Evolutionary conservation across 2,888 invertebrate species (phyloP), one percentile per base, ranked within the genome.

Genomic region (Agrochola circellaris): DNA sequence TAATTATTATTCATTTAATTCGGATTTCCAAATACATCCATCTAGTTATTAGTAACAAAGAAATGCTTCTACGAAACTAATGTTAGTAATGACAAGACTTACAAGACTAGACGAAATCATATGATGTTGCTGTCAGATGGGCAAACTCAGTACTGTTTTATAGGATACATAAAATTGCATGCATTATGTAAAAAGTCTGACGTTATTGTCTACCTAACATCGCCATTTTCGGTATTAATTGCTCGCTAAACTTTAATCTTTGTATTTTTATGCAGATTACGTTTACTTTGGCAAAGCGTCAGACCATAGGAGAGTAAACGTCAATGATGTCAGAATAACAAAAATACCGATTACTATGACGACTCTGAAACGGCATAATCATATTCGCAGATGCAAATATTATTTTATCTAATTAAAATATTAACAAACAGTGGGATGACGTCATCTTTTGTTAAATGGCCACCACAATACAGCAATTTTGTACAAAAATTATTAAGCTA

Each of bases 261-360:
- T 66, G 51, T 66, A n/a, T 17, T 60, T 73, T 65, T 73, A 67
- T 67, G 66, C 62, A 68, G 34, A 62, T 54, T n/a, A 2, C 13
- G 38, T 75, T 75, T 62, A 56, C 38, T 77, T 68, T 56, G 45
- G 2, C 48, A 48, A 68, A 56, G 66, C 78, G 77, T 61, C 58
- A 76, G 54, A 61, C 45, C 48, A 42, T 78, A 70, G 11, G 54
- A 71, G 56, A 38, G 54, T 54, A 60, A 78, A 70, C 65, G 58
- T 34, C 13, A 13, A 56, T 56, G 56, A 56, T 11, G 15, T 20
- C 34, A 56, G n/a, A n/a, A 56, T 61, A 7, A n/a, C 11, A 45
- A 45, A 67, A 67, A 54, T 66, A 1, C 34, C 20, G 54, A 17
- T 56, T 30, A 13, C 2, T 45, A n/a, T 67, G 61, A 67, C 54